These are phyloP conservation scores for Pteruthius melanotis DNA, from an alignment of 2,113 vertebrate genomes.

Conservation along the genomic window DNA sequence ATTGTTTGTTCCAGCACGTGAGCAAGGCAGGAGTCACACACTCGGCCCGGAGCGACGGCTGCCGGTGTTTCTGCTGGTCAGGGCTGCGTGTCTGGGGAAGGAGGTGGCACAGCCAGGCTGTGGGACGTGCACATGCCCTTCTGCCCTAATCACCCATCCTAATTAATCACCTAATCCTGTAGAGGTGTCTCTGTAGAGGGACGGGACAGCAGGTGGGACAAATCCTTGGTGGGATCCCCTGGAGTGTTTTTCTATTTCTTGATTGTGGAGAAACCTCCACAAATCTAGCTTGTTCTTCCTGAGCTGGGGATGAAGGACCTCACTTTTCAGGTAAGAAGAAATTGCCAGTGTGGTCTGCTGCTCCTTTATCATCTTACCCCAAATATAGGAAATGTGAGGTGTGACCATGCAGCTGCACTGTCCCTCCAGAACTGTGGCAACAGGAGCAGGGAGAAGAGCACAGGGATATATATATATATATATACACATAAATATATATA, in stretches of 20 bases:
- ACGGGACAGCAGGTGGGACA: not conserved
- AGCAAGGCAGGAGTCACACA: not conserved
- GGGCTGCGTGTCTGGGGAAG: not conserved
- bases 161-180: no score
- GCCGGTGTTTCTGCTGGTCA: not conserved
- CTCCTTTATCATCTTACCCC: not conserved
- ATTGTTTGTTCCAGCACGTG: not conserved
- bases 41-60: not conserved
- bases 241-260: not conserved
- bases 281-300: not conserved
- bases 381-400: not conserved
- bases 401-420: not conserved
- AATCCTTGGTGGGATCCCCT: not conserved
- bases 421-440: not conserved
- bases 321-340: not conserved
- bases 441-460: not conserved
- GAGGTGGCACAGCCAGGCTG: accelerated
- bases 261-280: not conserved
- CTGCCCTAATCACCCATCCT: not conserved
- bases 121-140: not conserved
- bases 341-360: not conserved
- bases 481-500: no score
- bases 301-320: not conserved
- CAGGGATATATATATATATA: no score
- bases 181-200: no score